A percentile compares a stretch with the other conserved stretches of the same genome.
Conservation (phyloP, 2,113 vertebrate species). For the Coregonus clupeaformis region DNA sequence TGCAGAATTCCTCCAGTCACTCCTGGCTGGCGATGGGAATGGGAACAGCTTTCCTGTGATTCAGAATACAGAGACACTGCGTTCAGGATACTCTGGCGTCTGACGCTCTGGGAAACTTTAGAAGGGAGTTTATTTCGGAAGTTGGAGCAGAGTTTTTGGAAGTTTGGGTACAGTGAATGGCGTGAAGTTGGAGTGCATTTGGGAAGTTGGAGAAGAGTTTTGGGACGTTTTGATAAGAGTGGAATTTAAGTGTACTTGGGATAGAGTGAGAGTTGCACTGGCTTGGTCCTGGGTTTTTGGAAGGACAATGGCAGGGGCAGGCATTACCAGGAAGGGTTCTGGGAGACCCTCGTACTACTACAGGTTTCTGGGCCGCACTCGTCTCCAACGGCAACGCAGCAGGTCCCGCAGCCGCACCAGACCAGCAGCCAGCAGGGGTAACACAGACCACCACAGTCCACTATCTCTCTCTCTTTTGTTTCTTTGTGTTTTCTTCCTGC, state of each 20-base stretch:
- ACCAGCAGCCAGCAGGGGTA: slow-evolving; percentile 82
- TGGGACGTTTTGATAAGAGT: not conserved
- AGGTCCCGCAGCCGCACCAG: slow-evolving; percentile 91
- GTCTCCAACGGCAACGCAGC: slow-evolving; percentile 93
- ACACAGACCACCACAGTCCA: slow-evolving; percentile 41
- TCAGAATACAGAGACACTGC: slow-evolving; percentile 47
- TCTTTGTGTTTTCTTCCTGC: not conserved
- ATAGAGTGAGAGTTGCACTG: slow-evolving; percentile 7
- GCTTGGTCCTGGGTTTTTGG: slow-evolving; percentile 8
- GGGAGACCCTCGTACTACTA: slow-evolving; percentile 94
- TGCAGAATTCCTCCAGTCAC: slow-evolving; percentile 40
- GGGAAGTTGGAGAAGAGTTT: not conserved
- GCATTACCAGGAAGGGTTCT: slow-evolving; percentile 87
- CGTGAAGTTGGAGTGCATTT: not conserved
- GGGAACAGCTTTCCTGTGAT: slow-evolving; percentile 65
- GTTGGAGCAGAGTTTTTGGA: not conserved
- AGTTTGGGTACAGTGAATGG: not conserved
- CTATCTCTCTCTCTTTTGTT: not conserved
- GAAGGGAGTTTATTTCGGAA: slow-evolving; percentile 46
- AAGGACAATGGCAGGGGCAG: slow-evolving; percentile 86
- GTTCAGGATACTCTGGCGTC: slow-evolving; percentile 62
- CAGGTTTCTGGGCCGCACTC: slow-evolving; percentile 89
- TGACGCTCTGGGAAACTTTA: slow-evolving; percentile 60
- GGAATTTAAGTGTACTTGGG: not conserved
- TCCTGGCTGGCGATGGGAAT: slow-evolving; percentile 39